Evolutionary conservation across 1,140 invertebrate species (phyloP).

Genomic region (Achroia grisella): DNA sequence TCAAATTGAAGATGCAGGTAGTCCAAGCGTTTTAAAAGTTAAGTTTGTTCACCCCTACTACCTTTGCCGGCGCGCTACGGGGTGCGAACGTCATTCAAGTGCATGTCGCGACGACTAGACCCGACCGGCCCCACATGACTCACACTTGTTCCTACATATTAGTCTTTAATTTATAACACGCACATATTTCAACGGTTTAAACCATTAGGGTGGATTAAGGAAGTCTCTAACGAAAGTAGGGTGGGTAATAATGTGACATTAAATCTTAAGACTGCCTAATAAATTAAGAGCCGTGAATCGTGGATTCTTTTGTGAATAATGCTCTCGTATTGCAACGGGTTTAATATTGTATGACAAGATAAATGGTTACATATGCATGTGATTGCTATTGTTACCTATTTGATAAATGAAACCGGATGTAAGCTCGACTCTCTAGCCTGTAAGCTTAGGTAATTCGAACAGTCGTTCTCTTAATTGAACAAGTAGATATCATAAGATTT

Average conservation of each 20-base stretch:
- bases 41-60: slow-evolving; percentile 39
- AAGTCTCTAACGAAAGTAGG: slow-evolving; percentile 50
- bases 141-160: slow-evolving; percentile 23
- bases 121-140: slow-evolving; percentile 13
- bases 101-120: slow-evolving; percentile 16
- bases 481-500: no score
- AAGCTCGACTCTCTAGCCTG: no score
- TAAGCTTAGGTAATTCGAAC: no score
- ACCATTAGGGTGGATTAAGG: slow-evolving; percentile 64
- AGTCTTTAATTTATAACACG: slow-evolving; percentile 21
- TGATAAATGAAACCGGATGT: no score
- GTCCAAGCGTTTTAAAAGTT: not conserved
- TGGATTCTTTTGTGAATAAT: not conserved
- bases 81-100: slow-evolving; percentile 21
- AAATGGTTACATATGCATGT: no score
- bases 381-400: no score
- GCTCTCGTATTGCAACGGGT: no score
- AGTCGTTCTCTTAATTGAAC: no score
- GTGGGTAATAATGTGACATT: slow-evolving; percentile 36
- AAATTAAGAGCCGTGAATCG: not conserved
- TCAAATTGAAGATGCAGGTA: not conserved
- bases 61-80: slow-evolving; percentile 1
- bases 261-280: slow-evolving; percentile 17
- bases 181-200: slow-evolving; percentile 48
- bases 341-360: no score